Conservation (phyloP, 2,113 vertebrate genomes). For the Alligator mississippiensis region DNA sequence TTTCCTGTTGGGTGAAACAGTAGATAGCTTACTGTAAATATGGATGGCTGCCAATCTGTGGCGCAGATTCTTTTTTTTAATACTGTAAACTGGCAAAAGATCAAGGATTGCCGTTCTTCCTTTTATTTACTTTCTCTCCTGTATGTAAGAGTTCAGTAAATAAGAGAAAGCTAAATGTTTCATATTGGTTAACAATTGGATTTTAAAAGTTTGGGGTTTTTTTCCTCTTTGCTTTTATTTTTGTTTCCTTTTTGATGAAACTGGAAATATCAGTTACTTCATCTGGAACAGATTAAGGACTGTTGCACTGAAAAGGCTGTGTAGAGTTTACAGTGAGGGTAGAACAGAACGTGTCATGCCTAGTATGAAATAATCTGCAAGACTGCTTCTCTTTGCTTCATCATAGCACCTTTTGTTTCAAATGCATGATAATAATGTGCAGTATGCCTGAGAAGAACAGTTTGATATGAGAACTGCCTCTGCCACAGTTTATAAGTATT, state of each 20-base stretch:
- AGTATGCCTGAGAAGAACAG: constrained; percentile 40
- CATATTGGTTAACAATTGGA: constrained; percentile 28
- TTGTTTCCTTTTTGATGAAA: constrained; percentile 46
- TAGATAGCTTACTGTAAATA: constrained; percentile 85
- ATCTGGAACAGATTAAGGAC: constrained; percentile 64
- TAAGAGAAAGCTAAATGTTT: constrained; percentile 70
- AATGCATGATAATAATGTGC: constrained; percentile 50
- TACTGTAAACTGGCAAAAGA: constrained; percentile 88
- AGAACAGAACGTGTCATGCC: constrained; percentile 27
- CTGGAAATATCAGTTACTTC: constrained; percentile 67
- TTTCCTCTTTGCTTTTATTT: neutral
- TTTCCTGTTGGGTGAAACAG: constrained; percentile 81
- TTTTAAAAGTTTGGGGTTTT: neutral
- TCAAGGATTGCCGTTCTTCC: constrained; percentile 86
- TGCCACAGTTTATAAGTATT: constrained; percentile 55
- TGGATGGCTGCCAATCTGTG: constrained; percentile 83
- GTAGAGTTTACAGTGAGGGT: constrained; percentile 57
- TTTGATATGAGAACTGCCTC: constrained; percentile 47
- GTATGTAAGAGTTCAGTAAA: constrained; percentile 75
- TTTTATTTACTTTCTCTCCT: constrained; percentile 86
- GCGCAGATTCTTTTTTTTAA: constrained; percentile 86
- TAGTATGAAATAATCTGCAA: constrained; percentile 39
- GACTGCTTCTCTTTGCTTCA: constrained; percentile 32
- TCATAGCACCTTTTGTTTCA: constrained; percentile 30
- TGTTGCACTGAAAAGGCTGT: neutral